Evolutionary conservation across 2,888 invertebrate genomes (phyloP), one percentile per base, ranked within the genome.

Genomic region (Tortricodes alternella): DNA sequence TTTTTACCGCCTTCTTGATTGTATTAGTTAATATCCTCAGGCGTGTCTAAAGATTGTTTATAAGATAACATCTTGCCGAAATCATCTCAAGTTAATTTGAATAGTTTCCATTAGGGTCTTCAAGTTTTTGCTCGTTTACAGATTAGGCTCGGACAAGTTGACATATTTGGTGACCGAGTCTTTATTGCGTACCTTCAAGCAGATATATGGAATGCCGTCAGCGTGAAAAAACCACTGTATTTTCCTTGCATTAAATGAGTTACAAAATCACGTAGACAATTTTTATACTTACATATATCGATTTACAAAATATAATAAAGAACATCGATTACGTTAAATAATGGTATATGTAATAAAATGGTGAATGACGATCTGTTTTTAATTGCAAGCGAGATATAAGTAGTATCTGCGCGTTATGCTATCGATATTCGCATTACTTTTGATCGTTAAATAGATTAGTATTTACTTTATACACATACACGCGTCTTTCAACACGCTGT

Each of bases 111-210:
- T 66, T 62, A 58, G 58, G 65, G 52, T 63, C 53, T 68, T 62
- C 60, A 66, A 72, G 74, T 84, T 77, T 76, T 78, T 77, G 66
- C 67, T 62, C 39, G 58, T 62, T 53, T 65, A 78, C 74, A 62
- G 60, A 66, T 82, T 68, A 64, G 83, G 81, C 58, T 48, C 18
- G 69, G 70, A 71, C 88, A 70, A 72, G 80, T 83, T 78, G 65
- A 73, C 86, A 53, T 83, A 87, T 87, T 80, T 79, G 84, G 86
- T 52, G 46, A 62, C 62, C 56, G 65, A 61, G 29, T 61, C 62
- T 63, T 68, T 72, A 72, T 71, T 71, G 69, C 73, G 73, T 68
- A 68, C 64, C 60, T 66, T 59, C 49, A 60, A 53, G 65, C 64
- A 56, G 51, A 62, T 62, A 49, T 16, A 65, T 61, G 67, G 67